Conservation (phyloP, 2,797 vertebrate species). For the Pyrrhura leucotis region DNA sequence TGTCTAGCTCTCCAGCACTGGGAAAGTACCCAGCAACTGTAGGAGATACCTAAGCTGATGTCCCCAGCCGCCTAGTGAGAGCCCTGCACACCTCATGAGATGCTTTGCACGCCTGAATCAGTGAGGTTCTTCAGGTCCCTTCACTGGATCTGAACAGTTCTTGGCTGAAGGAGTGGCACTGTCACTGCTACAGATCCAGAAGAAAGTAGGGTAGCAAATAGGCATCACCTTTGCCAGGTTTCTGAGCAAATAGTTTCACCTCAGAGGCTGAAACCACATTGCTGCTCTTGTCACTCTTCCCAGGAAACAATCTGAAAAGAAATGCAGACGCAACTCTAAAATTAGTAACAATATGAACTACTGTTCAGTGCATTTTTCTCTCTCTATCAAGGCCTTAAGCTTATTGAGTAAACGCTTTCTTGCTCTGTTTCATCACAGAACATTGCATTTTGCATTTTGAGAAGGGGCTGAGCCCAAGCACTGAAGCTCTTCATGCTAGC, state of each 20-base stretch:
- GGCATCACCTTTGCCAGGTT: not conserved
- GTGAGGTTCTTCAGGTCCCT: not conserved
- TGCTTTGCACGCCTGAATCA: not conserved
- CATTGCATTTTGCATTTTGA: not conserved
- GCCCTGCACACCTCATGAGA: not conserved
- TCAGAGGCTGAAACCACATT: not conserved
- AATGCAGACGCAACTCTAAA: not conserved
- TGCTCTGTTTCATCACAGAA: not conserved
- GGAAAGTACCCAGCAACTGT: not conserved
- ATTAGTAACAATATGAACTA: not conserved
- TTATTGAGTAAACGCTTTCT: not conserved
- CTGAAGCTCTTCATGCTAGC: not conserved
- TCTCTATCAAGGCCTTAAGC: not conserved
- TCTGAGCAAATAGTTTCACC: not conserved
- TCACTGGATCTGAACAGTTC: not conserved
- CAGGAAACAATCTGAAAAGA: not conserved
- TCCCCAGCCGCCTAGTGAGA: not conserved
- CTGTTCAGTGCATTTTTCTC: not conserved
- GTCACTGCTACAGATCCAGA: not conserved
- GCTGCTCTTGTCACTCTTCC: not conserved
- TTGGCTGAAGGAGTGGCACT: not conserved
- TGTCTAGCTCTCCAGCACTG: not conserved
- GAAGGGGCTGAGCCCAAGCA: not conserved
- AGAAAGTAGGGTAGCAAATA: not conserved
- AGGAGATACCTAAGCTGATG: not conserved